These are phyloP conservation scores for Luperina testacea DNA, from an alignment of 2,888 invertebrate genomes.

Conservation along the genomic window DNA sequence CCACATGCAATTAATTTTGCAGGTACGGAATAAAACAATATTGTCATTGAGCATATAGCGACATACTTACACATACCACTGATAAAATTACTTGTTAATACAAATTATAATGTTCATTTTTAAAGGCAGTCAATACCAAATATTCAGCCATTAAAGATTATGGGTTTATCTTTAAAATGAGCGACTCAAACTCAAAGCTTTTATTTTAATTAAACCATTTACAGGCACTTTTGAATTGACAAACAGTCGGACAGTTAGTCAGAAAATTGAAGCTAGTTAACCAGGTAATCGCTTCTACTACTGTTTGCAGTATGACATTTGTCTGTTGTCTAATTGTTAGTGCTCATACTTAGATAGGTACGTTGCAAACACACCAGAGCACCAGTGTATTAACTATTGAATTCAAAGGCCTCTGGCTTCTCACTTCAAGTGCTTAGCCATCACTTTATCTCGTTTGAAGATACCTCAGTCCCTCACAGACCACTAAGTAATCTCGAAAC, in stretches of 20 bases:
- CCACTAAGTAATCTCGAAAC: not conserved
- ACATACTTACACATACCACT: not conserved
- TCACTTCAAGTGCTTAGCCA: not conserved
- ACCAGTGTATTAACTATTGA: too few relatives aligned
- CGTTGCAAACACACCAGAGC: too few relatives aligned
- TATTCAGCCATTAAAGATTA: not conserved
- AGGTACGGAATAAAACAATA: not conserved
- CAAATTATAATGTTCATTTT: not conserved
- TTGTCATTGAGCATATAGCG: not conserved
- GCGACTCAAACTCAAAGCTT: not conserved
- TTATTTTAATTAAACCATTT: not conserved
- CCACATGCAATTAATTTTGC: slow-evolving; percentile 6
- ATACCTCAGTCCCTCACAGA: not conserved
- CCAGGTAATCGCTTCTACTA: not conserved
- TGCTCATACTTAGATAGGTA: not conserved
- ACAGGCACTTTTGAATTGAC: not conserved
- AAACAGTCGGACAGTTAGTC: too few relatives aligned
- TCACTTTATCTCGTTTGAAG: not conserved
- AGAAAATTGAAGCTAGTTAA: too few relatives aligned
- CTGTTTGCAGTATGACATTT: not conserved
- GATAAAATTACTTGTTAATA: not conserved
- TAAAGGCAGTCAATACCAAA: not conserved
- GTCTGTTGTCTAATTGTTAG: not conserved
- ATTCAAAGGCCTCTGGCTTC: not conserved
- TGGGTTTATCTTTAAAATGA: not conserved